Evolutionary conservation across 2,797 vertebrate species (phyloP).

Genomic region (Odontamblyopus rebecca): DNA sequence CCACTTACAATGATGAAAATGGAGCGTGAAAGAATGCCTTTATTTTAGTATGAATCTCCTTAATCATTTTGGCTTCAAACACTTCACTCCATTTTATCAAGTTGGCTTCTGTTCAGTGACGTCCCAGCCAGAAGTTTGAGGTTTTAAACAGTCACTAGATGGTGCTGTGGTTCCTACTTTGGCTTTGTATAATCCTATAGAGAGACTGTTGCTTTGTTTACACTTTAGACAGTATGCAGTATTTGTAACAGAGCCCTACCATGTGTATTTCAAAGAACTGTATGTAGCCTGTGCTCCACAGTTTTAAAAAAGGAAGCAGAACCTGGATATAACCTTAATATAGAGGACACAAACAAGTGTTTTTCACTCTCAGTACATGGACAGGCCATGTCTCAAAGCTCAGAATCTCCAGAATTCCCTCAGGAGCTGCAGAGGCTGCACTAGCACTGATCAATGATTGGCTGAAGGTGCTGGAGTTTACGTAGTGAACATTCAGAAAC

Average conservation of each 20-base stretch:
- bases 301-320: too few relatives aligned
- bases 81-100: background rate
- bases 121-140: conserved; percentile 4
- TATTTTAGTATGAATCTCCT: background rate
- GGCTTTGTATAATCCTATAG: background rate
- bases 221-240: background rate
- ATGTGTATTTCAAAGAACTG: background rate
- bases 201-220: background rate
- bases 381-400: too few relatives aligned
- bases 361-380: too few relatives aligned
- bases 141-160: conserved; percentile 63
- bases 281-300: too few relatives aligned
- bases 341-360: too few relatives aligned
- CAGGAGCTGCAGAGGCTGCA: too few relatives aligned
- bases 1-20: background rate
- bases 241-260: too few relatives aligned
- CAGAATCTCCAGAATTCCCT: too few relatives aligned
- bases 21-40: background rate
- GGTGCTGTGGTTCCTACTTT: conserved; percentile 58
- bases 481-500: too few relatives aligned
- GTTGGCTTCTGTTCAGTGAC: background rate
- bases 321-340: too few relatives aligned
- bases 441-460: too few relatives aligned
- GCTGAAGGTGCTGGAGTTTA: too few relatives aligned
- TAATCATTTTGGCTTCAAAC: conserved; percentile 3